Evolutionary conservation across 2,113 vertebrate genomes (phyloP).

Genomic region (Chaenocephalus aceratus): DNA sequence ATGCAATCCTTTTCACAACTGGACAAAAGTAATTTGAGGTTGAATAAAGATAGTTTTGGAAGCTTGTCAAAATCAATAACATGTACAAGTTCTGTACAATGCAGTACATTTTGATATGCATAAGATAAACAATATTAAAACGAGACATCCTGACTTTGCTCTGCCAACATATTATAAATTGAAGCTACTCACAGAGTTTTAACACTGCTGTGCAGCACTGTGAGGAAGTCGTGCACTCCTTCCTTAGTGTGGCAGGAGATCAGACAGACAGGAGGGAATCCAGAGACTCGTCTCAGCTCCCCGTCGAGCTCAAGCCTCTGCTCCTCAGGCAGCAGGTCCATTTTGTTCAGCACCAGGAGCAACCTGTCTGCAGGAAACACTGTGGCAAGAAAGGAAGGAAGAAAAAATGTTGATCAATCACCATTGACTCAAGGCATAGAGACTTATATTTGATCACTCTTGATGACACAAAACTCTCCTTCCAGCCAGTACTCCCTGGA

Average conservation of each 20-base stretch:
- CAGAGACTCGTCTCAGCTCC: constrained; percentile 42
- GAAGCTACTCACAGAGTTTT: constrained; percentile 66
- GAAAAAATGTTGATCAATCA: constrained; percentile 4
- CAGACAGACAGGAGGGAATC: constrained; percentile 64
- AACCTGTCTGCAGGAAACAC: constrained; percentile 32
- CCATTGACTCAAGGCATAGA: not conserved
- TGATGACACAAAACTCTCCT: not conserved
- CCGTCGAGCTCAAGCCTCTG: constrained; percentile 50
- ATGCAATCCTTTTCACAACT: not conserved
- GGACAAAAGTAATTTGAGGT: not conserved
- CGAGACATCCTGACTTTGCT: not conserved
- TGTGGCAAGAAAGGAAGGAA: not conserved
- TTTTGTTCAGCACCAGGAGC: constrained; percentile 77
- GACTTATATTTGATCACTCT: not conserved
- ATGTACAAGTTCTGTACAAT: not conserved
- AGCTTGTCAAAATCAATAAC: not conserved
- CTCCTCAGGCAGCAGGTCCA: constrained; percentile 63
- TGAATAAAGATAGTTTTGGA: not conserved
- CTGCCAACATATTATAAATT: not conserved
- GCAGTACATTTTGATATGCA: not conserved
- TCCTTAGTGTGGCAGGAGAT: constrained; percentile 72
- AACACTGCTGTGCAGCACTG: constrained; percentile 57
- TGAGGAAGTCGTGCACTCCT: constrained; percentile 71
- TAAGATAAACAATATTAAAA: no score
- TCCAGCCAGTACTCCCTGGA: not conserved